Percentiles rank a stretch among this genome's conserved stretches.
These are phyloP conservation scores for Daboia siamensis DNA, from an alignment of 2,113 vertebrate species.

Conservation along the genomic window DNA sequence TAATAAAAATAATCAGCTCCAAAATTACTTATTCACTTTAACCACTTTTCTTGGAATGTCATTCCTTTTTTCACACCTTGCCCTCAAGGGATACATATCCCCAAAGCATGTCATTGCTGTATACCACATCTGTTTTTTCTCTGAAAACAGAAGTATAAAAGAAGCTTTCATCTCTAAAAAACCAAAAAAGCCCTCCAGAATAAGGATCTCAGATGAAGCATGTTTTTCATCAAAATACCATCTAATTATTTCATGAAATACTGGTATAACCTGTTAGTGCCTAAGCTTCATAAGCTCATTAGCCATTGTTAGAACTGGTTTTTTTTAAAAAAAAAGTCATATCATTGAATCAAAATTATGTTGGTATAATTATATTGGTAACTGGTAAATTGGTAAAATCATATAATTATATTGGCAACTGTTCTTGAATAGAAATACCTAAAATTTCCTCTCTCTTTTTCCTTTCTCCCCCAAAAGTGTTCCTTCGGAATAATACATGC, in stretches of 20 bases:
- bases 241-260: background rate
- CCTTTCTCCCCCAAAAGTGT: background rate
- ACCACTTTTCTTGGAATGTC: background rate
- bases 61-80: constrained; percentile 27
- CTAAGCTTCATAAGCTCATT: background rate
- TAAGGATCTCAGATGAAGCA: background rate
- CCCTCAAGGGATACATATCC: background rate
- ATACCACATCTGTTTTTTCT: background rate
- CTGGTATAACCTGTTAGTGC: background rate
- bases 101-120: background rate
- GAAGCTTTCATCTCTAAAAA: background rate
- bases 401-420: background rate
- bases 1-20: background rate
- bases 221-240: background rate
- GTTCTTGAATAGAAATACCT: background rate
- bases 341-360: background rate
- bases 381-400: background rate
- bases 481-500: background rate
- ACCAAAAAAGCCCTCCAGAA: constrained; percentile 16
- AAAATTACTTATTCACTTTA: background rate
- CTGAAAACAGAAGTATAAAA: background rate
- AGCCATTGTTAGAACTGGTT: background rate
- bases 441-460: background rate
- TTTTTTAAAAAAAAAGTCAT: background rate
- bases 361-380: background rate